Evolutionary conservation across 1,140 invertebrate genomes (phyloP), one percentile per base, ranked within the genome.

Genomic region (Chrysopa pallens): DNA sequence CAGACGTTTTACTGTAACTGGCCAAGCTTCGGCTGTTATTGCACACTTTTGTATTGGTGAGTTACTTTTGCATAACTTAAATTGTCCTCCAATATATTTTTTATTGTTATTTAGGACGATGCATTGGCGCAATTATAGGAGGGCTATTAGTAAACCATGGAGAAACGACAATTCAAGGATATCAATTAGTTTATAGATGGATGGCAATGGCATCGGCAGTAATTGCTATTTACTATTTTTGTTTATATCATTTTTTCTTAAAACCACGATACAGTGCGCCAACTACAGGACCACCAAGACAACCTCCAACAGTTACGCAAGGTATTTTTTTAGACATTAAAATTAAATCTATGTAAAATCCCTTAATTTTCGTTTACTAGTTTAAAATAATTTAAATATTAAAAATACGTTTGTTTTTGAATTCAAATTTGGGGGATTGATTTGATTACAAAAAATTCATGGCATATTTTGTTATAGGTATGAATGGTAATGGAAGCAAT

Each of bases 31-130:
- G 42, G 78, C 84, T 6, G 80, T 86, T 23, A 72, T 85, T 46
- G 73, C 84, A 29, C 84, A 86, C 59, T 86, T 85, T 56, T 83
- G 81, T 52, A 67, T 87, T 47, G 83, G 83, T 74, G 62, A 52
- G 54, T 49, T 35, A 31, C 41, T 23, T 31, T 38, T 42, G 27
- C 11, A 42, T 43, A n/a, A n/a, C n/a, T n/a, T n/a, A n/a, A n/a
- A n/a, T n/a, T n/a, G n/a, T n/a, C n/a, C n/a, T n/a, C n/a, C n/a
- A n/a, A n/a, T n/a, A n/a, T n/a, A n/a, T n/a, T n/a, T n/a, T n/a
- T n/a, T n/a, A n/a, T 39, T 11, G 15, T 40, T 48, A 46, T 50
- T 0, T 45, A 79, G 76, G 78, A 47, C 70, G 77, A 5, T 74
- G 70, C 46, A 61, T 78, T 46, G 77, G 78, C 14, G 75, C 77